Evolutionary conservation across 2,888 invertebrate genomes (phyloP).

Genomic region (Cryptocheilus praepositus): DNA sequence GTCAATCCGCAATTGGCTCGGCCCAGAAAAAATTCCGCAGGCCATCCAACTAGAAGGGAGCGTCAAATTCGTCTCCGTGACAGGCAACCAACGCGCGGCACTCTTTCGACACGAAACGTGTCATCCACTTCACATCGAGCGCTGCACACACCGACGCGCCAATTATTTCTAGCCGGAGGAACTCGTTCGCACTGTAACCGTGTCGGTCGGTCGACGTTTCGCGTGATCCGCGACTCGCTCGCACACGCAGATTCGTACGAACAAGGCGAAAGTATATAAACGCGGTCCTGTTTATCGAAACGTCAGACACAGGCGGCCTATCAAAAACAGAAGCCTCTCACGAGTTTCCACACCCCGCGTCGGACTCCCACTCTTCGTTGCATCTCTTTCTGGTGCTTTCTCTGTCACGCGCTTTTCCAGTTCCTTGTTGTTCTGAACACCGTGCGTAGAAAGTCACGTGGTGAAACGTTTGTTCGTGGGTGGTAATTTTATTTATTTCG

Average conservation of each 20-base stretch:
- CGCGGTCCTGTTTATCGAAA: slow-evolving; percentile 67
- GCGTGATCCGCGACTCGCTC: slow-evolving; percentile 40
- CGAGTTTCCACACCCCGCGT: slow-evolving; percentile 4
- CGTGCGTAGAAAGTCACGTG: slow-evolving; percentile 22
- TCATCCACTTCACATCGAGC: slow-evolving; percentile 1
- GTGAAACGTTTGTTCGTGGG: slow-evolving; percentile 53
- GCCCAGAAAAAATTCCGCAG: too few relatives aligned
- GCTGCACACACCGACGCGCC: slow-evolving; percentile 1
- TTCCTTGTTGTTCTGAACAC: slow-evolving; percentile 17
- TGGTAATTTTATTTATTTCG: too few relatives aligned
- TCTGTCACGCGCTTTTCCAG: slow-evolving; percentile 30
- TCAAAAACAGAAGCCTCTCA: slow-evolving; percentile 57
- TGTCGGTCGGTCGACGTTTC: slow-evolving; percentile 27
- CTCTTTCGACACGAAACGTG: too few relatives aligned
- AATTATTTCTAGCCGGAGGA: too few relatives aligned
- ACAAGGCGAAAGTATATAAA: slow-evolving; percentile 51
- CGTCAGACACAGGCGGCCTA: slow-evolving; percentile 66
- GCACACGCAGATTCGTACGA: slow-evolving; percentile 22
- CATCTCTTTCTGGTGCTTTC: too few relatives aligned
- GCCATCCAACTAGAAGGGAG: neutral
- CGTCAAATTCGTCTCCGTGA: neutral
- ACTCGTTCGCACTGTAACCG: slow-evolving; percentile 1
- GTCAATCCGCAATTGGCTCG: too few relatives aligned
- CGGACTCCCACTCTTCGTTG: neutral
- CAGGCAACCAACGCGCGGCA: too few relatives aligned